phyloP scores from a whole-genome alignment of 64 coral and sea anemone species.

The Platygyra sinensis region DNA sequence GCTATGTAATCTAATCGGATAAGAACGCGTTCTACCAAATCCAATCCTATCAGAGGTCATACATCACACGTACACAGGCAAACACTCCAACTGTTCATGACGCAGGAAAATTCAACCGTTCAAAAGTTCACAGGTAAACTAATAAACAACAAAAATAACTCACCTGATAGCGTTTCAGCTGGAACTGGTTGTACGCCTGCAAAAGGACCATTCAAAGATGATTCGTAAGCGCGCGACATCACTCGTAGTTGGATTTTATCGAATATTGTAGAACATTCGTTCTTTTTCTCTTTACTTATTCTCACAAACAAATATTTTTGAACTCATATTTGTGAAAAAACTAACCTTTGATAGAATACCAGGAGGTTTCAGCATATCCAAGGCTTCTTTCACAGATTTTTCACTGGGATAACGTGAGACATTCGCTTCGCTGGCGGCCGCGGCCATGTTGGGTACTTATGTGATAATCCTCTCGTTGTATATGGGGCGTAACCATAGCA shows the following conservation, averaged over 20 bases:
- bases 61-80: too few relatives aligned
- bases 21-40: too few relatives aligned
- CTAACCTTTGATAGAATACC: conserved; percentile 85
- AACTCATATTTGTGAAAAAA: background rate
- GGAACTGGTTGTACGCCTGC: conserved; percentile 85
- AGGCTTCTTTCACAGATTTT: conserved; percentile 72
- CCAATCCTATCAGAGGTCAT: too few relatives aligned
- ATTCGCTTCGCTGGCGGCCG: conserved; percentile 48
- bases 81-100: too few relatives aligned
- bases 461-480: background rate
- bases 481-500: conserved; percentile 39
- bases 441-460: conserved; percentile 30
- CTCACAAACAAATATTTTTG: background rate
- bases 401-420: conserved; percentile 72
- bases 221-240: background rate
- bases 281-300: background rate
- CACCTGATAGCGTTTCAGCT: conserved; percentile 82
- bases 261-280: background rate
- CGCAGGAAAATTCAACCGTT: background rate
- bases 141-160: conserved; percentile 9
- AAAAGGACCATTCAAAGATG: background rate
- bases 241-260: too few relatives aligned
- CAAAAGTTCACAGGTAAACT: background rate
- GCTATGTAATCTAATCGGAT: too few relatives aligned
- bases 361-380: conserved; percentile 78